These are phyloP conservation scores for Ferdinandea cuprea DNA, from an alignment of 2,888 invertebrate genomes.

Conservation along the genomic window DNA sequence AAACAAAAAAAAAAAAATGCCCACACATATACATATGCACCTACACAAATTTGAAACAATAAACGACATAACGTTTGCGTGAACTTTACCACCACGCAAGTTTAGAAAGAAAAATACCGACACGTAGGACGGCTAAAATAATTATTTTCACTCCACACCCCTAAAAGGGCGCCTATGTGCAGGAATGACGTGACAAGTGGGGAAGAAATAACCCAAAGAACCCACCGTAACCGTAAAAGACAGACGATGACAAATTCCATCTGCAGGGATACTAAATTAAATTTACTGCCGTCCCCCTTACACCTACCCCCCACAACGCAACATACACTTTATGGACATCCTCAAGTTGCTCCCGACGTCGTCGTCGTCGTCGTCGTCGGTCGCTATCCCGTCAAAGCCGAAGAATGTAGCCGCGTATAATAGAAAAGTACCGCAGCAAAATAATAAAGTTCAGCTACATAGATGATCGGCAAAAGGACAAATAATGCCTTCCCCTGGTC, in stretches of 20 bases:
- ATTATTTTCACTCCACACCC: slow-evolving; percentile 70
- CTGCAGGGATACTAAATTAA: slow-evolving; percentile 74
- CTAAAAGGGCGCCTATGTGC: slow-evolving; percentile 56
- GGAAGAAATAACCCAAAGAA: slow-evolving; percentile 56
- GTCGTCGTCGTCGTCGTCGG: background rate
- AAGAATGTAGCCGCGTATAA: slow-evolving; percentile 39
- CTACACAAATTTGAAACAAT: too few relatives aligned
- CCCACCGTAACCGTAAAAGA: slow-evolving; percentile 54
- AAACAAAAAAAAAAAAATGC: background rate
- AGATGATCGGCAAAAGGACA: slow-evolving; percentile 36
- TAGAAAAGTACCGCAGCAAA: slow-evolving; percentile 37
- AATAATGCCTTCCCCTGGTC: slow-evolving; percentile 6
- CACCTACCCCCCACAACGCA: background rate
- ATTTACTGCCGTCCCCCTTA: slow-evolving; percentile 41
- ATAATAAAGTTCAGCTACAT: slow-evolving; percentile 55
- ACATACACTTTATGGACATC: slow-evolving; percentile 1
- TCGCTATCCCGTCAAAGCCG: slow-evolving; percentile 9
- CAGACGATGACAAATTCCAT: slow-evolving; percentile 74
- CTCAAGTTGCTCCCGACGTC: background rate
- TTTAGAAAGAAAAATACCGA: slow-evolving; percentile 37
- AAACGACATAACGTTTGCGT: background rate
- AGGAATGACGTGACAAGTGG: slow-evolving; percentile 71
- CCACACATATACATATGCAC: too few relatives aligned
- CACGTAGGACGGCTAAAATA: slow-evolving; percentile 67
- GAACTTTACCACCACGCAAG: background rate